Base-by-base conservation (phyloP, 1,140 invertebrate genomes). In the Danaus plexippus region DNA sequence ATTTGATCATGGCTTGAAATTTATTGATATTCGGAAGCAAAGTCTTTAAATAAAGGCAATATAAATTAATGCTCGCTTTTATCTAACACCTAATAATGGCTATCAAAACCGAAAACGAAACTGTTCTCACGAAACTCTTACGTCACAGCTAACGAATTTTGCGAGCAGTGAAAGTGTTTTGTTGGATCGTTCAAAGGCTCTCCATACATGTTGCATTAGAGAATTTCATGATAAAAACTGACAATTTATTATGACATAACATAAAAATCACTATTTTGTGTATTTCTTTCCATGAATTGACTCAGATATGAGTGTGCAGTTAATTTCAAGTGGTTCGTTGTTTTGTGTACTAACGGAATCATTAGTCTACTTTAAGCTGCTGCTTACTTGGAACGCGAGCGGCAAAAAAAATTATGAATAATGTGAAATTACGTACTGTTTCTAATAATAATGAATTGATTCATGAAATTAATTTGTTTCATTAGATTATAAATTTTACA, bases 301-400 rank as follows among this genome's bases (percentile, higher is more conserved):
- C 46, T 41, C 40, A 61, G 52, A 47, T 57, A n/a, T 47, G 15
- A 15, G 57, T 56, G 68, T 64, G 75, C 75, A 74, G 74, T 77
- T 78, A 76, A 66, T 61, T 69, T 72, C 71, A 52, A 63, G 52
- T 63, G 54, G 58, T 15, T 52, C 54, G 56, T 44, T 77, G 74
- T 82, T 82, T 77, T 76, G 75, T 80, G 68, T 69, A 80, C 67
- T 84, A 84, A 82, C 77, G 78, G 80, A 76, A 80, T 81, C 78
- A 81, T 81, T 81, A 84, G 75, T 77, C 80, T 69, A 80, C 67
- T 76, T 84, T 69, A 47, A 47, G 60, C 22, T 32, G 22, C 22
- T 32, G 3, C 15, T 32, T 32, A 32, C 22, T 32, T 32, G 64
- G 67, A 79, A 74, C 69, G 64, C 70, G 69, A 73, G 69, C 74